Evolutionary conservation across 2,797 vertebrate genomes (phyloP), one percentile per base, ranked within the genome.

Genomic region (Lacerta bilineata): DNA sequence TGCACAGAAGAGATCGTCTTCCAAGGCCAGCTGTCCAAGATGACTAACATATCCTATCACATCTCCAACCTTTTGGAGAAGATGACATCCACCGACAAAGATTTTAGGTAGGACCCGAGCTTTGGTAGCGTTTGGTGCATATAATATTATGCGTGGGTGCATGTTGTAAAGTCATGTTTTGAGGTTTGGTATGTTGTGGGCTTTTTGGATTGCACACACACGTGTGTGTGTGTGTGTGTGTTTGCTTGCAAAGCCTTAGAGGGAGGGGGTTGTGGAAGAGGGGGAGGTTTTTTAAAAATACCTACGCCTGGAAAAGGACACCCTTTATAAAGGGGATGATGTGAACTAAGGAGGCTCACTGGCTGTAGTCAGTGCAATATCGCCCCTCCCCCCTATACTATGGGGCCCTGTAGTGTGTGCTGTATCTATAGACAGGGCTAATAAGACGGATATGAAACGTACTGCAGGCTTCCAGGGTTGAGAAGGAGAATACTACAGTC

Each of bases 71-170:
- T 99, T 88, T 93, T 99, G 98, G 98, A 99, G 97, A 99, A 99
- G 96, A 99, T 99, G 98, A 98, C 98, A 39, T 99, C 98, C 88
- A 98, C 97, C 83, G 98, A 99, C 97, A 99, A 99, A 97, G 98
- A 99, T 95, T 99, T 99, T 96, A 97, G 98, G 98, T 99, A 96
- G 95, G 96, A 86, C 27, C 43, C 69, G 69, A 83, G 50, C 82
- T 2, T 84, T 55, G 9, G 4, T n/a, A 29, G 50, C 18, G 39
- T 2, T 20, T 55, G 68, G 76, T 17, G 39, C 23, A 59, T 61
- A 39, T 17, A 33, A 55, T 61, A 18, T 55, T 15, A 8, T 5
- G 55, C 36, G 18, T 33, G 69, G n/a, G 75, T 71, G 71, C 23
- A 29, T 11, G 43, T 64, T 64, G 46, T 46, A 64, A n/a, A 69